phyloP scores from a whole-genome alignment of 53 echinoderm and acorn worm genomes.

The Patiria pectinifera region DNA sequence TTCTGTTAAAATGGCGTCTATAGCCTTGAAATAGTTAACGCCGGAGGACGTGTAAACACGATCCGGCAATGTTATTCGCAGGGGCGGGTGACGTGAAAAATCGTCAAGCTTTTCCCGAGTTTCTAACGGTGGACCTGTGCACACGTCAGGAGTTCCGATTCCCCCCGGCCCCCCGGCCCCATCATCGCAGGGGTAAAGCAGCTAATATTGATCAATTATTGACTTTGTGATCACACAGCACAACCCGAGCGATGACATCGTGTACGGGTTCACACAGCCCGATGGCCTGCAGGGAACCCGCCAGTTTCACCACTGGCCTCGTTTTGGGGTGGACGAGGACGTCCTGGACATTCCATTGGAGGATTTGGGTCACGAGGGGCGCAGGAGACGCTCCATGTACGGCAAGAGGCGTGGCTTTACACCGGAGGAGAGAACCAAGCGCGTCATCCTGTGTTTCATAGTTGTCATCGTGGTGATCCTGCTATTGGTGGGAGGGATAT shows the following conservation, averaged over 20 bases:
- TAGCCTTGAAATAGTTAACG: too few relatives aligned
- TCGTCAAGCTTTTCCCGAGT: too few relatives aligned
- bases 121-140: too few relatives aligned
- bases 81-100: too few relatives aligned
- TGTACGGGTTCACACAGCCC: background rate
- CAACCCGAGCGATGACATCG: background rate
- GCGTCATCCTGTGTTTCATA: background rate
- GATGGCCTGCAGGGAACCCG: background rate
- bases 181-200: too few relatives aligned
- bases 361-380: background rate
- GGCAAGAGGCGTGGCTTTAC: background rate
- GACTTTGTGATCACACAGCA: background rate
- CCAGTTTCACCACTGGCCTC: constrained; percentile 14
- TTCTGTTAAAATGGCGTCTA: too few relatives aligned
- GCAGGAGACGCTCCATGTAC: background rate
- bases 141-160: too few relatives aligned
- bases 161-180: too few relatives aligned
- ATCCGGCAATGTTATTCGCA: too few relatives aligned
- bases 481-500: background rate
- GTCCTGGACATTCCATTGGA: background rate
- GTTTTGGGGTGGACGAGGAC: constrained; percentile 4
- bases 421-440: background rate
- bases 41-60: too few relatives aligned
- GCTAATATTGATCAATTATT: background rate
- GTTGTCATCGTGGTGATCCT: background rate